Evolutionary conservation across 2,797 vertebrate genomes (phyloP), one percentile per base, ranked within the genome.

Genomic region (Pogoniulus pusillus): DNA sequence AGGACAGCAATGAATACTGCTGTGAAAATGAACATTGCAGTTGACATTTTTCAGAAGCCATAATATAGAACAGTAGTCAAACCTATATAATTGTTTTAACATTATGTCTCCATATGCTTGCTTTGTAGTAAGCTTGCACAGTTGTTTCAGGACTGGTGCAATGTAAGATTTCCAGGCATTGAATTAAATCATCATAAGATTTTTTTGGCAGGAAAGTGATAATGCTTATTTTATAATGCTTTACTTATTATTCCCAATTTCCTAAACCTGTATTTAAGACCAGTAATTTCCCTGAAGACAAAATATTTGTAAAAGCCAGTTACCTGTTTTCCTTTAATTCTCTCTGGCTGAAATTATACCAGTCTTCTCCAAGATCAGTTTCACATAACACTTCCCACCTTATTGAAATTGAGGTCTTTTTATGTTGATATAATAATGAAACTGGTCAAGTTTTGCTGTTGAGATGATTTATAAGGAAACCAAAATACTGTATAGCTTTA

Each of bases 191-290:
- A 41, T 43, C 16, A 76, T 92, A 68, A 81, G 54, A 72, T 86
- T 63, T 87, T 12, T 92, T 94, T 79, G 41, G 7, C 32, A 12
- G 26, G 30, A 65, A 93, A 84, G 24, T 45, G 24, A 60, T 78
- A 87, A 65, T 63, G 16, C 41, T 29, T n/a, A 63, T 82, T 80
- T 89, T 58, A 27, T 34, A 24, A n/a, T 34, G 6, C 73, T 92
- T 68, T 85, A 49, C 13, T 80, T 83, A 73, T 64, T 80, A 72
- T 77, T 73, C 65, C 26, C 85, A 20, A 37, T 90, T 83, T 62
- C 6, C 82, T 89, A 66, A 95, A 90, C 23, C 58, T 93, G 12
- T 78, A 60, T 93, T 90, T 94, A 64, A 93, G 62, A 57, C 51
- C 34, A 71, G 34, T 66, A 80, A 88, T 90, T 95, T 96, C 7